phyloP scores from a whole-genome alignment of 2,113 vertebrate genomes.

The Chlorodrepanis virens region DNA sequence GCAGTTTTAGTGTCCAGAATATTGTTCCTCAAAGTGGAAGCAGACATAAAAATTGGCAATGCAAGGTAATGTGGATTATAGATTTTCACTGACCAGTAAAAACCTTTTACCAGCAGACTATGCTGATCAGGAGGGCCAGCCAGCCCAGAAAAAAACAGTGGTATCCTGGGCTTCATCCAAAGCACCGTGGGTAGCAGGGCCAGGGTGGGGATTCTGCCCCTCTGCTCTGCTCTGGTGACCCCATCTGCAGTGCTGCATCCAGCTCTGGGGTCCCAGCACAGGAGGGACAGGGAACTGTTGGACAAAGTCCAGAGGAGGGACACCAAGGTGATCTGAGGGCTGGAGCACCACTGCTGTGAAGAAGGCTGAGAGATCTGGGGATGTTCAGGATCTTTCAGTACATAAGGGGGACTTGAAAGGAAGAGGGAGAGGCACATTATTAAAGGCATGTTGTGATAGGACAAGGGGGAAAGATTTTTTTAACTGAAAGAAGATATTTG shows the following conservation, averaged over 20 bases:
- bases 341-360: not conserved
- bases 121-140: not conserved
- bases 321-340: too few species aligned
- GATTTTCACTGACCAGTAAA: not conserved
- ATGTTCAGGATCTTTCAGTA: not conserved
- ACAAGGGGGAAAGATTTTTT: not conserved
- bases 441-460: not conserved
- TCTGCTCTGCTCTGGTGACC: not conserved
- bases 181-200: rapidly evolving
- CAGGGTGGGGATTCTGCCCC: not conserved
- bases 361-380: not conserved
- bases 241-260: not conserved
- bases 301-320: not conserved
- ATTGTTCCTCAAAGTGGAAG: not conserved
- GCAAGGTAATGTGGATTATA: not conserved
- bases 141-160: not conserved
- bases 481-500: not conserved
- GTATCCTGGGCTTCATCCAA: not conserved
- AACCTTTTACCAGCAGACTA: not conserved
- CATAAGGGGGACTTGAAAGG: too few species aligned
- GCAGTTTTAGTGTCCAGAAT: not conserved
- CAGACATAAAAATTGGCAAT: not conserved
- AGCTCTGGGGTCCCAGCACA: not conserved
- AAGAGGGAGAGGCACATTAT: not conserved
- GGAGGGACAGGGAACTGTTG: rapidly evolving